Percentiles rank a stretch among this genome's conserved stretches.
Evolutionary conservation across 2,797 vertebrate species (phyloP).

Genomic region (Scyliorhinus canicula): DNA sequence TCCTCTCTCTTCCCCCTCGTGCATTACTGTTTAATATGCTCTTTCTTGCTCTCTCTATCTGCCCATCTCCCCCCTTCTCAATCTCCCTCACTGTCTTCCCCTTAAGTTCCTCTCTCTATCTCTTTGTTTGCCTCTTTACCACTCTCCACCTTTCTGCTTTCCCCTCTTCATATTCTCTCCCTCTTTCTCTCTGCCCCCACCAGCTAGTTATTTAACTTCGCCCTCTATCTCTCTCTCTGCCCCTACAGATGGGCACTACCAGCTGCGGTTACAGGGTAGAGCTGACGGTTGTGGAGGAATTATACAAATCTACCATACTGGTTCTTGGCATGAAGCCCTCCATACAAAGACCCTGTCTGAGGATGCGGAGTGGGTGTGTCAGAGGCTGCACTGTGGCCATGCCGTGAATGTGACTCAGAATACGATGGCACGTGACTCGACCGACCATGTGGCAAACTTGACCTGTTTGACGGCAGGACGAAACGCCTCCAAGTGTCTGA

Average conservation of each 20-base stretch:
- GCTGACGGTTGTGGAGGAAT: not conserved
- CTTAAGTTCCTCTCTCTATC: no score
- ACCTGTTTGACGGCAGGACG: not conserved
- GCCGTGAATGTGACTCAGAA: not conserved
- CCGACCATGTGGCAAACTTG: not conserved
- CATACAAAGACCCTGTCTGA: fast-evolving
- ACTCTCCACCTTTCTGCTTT: no score
- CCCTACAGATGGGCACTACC: not conserved
- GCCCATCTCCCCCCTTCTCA: no score
- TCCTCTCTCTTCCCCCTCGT: no score
- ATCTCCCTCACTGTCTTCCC: no score
- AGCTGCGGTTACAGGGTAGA: not conserved
- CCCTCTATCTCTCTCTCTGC: not conserved
- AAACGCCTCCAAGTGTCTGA: not conserved
- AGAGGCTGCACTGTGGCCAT: not conserved
- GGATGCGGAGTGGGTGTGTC: not conserved
- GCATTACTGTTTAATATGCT: no score
- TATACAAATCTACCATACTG: not conserved
- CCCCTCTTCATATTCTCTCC: no score
- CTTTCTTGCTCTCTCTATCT: no score
- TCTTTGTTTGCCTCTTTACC: no score
- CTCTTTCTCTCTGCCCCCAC: no score
- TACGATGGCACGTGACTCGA: no score
- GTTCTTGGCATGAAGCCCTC: not conserved
- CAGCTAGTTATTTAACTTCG: no score